Base-by-base conservation (phyloP, 2,113 vertebrate genomes). In the Brienomyrus longianalis region DNA sequence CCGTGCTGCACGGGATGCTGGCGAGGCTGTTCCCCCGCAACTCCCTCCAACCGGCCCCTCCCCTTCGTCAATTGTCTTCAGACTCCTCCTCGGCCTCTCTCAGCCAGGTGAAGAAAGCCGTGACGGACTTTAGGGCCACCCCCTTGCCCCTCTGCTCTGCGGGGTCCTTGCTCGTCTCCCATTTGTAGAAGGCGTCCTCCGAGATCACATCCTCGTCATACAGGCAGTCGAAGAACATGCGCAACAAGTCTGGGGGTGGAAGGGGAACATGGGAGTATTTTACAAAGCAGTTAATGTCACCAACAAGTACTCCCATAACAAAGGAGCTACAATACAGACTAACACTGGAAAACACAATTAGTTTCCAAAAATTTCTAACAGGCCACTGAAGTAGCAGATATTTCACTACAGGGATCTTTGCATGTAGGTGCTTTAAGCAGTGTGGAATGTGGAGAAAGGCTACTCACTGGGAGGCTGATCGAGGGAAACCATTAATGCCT, bases 201-300 rank as follows among this genome's bases (percentile, higher is more conserved):
- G 98, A 99, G 93, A 99, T 99, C 17, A 99, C 98, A 92, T 99
- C 98, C 94, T 99, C 98, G 0, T 99, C 98, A 4, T 99, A 99
- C 77, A 99, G 97, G 96, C 97, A 99, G 92, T 99, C 98, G 31
- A 99, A 99, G 94, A 99, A 99, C 98, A 99, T 99, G 94, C 98
- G 97, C 84, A 99, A 95, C 91, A 99, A 92, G 94, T 99, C 98
- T 99, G 92, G 5, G 48, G 45, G 35, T 7, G 1, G 86, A 39
- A 87, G 87, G n/a, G 5, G 35, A 10, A 48, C 48, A 21, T 56
- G 45, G 19, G 10, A 10, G 4, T 1, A 54, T 50, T 39, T 87
- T 1, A 54, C 50, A 59, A 91, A 23, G 45, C 21, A 70, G 50
- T 11, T 7, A 48, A 48, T 48, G 83, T n/a, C 5, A 84, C 45